Base-by-base conservation (phyloP, 2,888 invertebrate genomes). In the Limnephilus rhombicus region DNA sequence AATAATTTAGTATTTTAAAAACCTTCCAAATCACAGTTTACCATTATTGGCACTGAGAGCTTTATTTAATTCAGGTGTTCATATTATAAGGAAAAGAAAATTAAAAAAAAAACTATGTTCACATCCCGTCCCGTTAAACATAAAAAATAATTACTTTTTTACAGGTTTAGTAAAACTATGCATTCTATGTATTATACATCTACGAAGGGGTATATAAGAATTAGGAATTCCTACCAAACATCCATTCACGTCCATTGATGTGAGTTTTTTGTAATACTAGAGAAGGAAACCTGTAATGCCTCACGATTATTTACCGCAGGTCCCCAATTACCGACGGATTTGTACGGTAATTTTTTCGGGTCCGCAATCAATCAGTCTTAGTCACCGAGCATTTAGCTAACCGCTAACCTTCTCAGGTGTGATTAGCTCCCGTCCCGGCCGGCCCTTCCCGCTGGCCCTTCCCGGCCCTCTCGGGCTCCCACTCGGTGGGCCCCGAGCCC, bases 361-460 rank as follows among this genome's bases (percentile, higher is more conserved):
- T 34, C 53, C 82, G 37, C 49, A 89, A 91, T 91, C 91, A 82
- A 91, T 91, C 91, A 91, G 89, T 91, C 91, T 89, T 90, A 83
- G 89, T 85, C 82, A 90, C 53, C 83, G 83, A 68, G 83, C 91
- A 85, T 89, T 90, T 90, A 89, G 89, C 87, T 87, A 87, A 87
- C 89, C 68, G 82, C 29, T 88, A 68, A 86, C 92, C 91, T 92
- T 88, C 92, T 93, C 92, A 93, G 93, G 93, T 93, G 93, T 89
- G 93, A 92, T 92, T 91, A 92, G 80, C 53, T 34, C 82, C 90
- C 11, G 68, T 18, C 24, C 53, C 85, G 45, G 80, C 80, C 85
- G 80, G 68, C 68, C 68, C 34, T 90, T 45, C 31, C 89, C n/a
- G 13, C 91, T 41, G 85, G 9, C 34, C 41, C 29, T 31, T 13